Evolutionary conservation across 2,888 invertebrate species (phyloP), one percentile per base, ranked within the genome.

Genomic region (Penaeus monodon): DNA sequence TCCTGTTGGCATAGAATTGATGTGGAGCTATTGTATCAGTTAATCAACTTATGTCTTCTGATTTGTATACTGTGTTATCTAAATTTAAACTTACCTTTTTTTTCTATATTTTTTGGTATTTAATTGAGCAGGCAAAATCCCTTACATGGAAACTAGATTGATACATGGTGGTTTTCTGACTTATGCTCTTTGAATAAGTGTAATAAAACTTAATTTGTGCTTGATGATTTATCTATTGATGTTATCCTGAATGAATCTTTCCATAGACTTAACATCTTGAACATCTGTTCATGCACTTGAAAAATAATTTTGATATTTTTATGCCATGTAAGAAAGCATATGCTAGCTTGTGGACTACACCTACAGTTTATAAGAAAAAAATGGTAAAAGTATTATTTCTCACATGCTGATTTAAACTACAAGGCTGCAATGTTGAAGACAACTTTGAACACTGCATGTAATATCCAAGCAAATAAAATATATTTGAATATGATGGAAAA

Each of bases 121-220:
- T 57, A 82, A 29, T 73, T 63, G 70, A 85, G 74, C 73, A 85
- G 85, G 80, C 85, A 85, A 38, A 80, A 65, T 80, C 70, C 85
- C 73, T 29, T 80, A 77, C 20, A 85, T 66, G 78, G 79, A 78
- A 70, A 84, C 78, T 84, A 76, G 68, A 64, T 83, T 83, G 82
- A 84, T 79, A 79, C 33, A 81, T 24, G 73, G 80, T 80, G 80
- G 80, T 80, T 80, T 85, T 78, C 78, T 80, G 80, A 80, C 85
- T 85, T 74, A 87, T 87, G 87, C 87, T 87, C 87, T 87, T 87
- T 83, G 86, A 87, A 82, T 87, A 87, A 84, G 78, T 87, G 87
- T 87, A 87, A 87, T 87, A 87, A 87, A 87, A 82, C 85, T 85
- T 83, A 84, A 87, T 84, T 87, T 87, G 87, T 87, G 87, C 87